phyloP scores from a whole-genome alignment of 1,140 invertebrate species.

The Drosophila ohnishii region DNA sequence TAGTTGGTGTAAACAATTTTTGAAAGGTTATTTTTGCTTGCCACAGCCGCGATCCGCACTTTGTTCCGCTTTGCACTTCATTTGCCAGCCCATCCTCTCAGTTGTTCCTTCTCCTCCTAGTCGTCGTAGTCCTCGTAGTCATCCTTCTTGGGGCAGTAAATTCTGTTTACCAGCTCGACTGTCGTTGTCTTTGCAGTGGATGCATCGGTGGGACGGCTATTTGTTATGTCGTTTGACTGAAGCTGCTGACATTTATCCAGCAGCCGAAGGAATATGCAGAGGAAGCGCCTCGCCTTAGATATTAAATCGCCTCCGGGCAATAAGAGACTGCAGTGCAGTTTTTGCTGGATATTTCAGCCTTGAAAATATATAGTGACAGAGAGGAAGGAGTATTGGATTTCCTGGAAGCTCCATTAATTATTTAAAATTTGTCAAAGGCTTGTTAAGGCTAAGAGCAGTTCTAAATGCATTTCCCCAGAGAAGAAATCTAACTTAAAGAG shows the following conservation, averaged over 20 bases:
- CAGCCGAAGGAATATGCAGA: constrained; percentile 43
- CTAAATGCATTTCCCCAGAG: not conserved
- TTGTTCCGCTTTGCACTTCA: constrained; percentile 77
- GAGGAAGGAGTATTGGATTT: constrained; percentile 1
- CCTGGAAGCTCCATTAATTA: constrained; percentile 32
- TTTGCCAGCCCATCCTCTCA: constrained; percentile 40
- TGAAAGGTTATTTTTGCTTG: constrained; percentile 75
- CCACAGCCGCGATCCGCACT: constrained; percentile 62
- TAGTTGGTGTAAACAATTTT: constrained; percentile 72
- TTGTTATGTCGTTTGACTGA: constrained; percentile 74
- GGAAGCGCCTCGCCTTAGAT: constrained; percentile 42
- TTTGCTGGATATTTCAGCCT: constrained; percentile 18
- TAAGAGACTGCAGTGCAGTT: constrained; percentile 12
- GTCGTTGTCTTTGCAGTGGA: constrained; percentile 37
- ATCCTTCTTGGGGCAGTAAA: constrained; percentile 63
- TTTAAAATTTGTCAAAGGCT: constrained; percentile 9
- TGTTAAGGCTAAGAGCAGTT: not conserved
- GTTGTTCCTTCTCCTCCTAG: not conserved
- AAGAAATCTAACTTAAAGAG: not conserved
- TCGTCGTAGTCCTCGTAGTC: constrained; percentile 5
- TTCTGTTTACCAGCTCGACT: constrained; percentile 65
- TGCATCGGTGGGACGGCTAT: constrained; percentile 65
- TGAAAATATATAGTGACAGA: constrained; percentile 18
- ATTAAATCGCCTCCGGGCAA: constrained; percentile 61
- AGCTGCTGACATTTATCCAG: constrained; percentile 74